phyloP scores from a whole-genome alignment of 2,113 vertebrate species.

The Bombycilla garrulus region DNA sequence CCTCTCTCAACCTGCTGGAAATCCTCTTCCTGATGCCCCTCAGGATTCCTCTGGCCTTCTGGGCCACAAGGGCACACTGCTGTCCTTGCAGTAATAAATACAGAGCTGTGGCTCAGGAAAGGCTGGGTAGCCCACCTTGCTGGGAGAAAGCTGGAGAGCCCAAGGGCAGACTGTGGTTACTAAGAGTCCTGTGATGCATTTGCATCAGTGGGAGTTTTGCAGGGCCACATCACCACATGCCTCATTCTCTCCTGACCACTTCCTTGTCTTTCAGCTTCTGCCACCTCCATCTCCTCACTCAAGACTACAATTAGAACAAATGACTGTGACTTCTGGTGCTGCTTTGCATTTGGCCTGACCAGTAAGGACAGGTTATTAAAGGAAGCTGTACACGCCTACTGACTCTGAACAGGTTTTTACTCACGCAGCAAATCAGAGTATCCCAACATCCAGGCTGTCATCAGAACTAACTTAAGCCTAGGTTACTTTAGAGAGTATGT shows the following conservation, averaged over 20 bases:
- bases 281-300: background rate
- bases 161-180: background rate
- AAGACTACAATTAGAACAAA: background rate
- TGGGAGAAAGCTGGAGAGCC: background rate
- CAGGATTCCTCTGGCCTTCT: background rate
- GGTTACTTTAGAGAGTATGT: background rate
- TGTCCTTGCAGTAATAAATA: background rate
- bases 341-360: background rate
- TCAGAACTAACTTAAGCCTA: background rate
- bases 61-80: background rate
- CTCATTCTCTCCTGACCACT: background rate
- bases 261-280: background rate
- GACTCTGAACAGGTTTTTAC: background rate
- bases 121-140: background rate
- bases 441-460: background rate
- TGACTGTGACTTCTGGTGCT: background rate
- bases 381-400: background rate
- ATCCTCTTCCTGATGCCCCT: background rate
- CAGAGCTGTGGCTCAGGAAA: background rate
- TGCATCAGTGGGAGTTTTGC: background rate
- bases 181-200: background rate
- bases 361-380: background rate
- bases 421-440: background rate
- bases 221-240: background rate
- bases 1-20: background rate